Percentiles rank a stretch among this genome's conserved stretches.
Conservation (phyloP, 2,113 vertebrate genomes). For the Forbesichthys papilliferus region DNA sequence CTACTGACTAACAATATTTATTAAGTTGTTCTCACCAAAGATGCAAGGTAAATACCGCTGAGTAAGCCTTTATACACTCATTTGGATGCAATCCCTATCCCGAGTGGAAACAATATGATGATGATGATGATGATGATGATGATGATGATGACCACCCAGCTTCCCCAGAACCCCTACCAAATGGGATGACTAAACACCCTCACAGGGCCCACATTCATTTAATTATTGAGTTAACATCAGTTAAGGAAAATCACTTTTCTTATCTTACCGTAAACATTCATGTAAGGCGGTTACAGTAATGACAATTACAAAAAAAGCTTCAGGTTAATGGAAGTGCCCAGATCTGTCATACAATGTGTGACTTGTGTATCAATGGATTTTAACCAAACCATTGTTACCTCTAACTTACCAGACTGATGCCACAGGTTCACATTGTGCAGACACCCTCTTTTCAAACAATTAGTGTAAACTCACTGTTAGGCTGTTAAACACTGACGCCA, state of each 20-base stretch:
- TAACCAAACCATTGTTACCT: slow-evolving; percentile 11
- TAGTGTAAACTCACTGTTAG: slow-evolving; percentile 20
- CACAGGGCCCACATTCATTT: slow-evolving; percentile 8
- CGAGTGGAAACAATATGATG: neutral
- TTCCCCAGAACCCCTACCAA: slow-evolving; percentile 16
- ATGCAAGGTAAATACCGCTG: slow-evolving; percentile 11
- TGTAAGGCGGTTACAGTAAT: slow-evolving; percentile 8
- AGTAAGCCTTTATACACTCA: slow-evolving; percentile 14
- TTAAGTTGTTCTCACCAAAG: slow-evolving; percentile 13
- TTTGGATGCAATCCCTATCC: neutral
- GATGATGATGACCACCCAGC: slow-evolving; percentile 21
- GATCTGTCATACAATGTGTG: slow-evolving; percentile 9
- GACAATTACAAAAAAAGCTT: neutral
- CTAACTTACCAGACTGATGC: slow-evolving; percentile 25
- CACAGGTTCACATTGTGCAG: slow-evolving; percentile 22
- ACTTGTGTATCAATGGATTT: slow-evolving; percentile 19
- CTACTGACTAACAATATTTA: slow-evolving; percentile 1
- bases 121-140: neutral
- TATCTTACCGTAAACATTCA: slow-evolving; percentile 30
- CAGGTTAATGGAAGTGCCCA: slow-evolving; percentile 4
- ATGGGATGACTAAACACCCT: slow-evolving; percentile 21
- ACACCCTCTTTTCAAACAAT: slow-evolving; percentile 35
- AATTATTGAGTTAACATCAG: slow-evolving; percentile 21
- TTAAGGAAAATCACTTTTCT: slow-evolving; percentile 22
- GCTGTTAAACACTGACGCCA: slow-evolving; percentile 6